Evolutionary conservation across 2,888 invertebrate genomes (phyloP).

Genomic region (Heliconius erato): DNA sequence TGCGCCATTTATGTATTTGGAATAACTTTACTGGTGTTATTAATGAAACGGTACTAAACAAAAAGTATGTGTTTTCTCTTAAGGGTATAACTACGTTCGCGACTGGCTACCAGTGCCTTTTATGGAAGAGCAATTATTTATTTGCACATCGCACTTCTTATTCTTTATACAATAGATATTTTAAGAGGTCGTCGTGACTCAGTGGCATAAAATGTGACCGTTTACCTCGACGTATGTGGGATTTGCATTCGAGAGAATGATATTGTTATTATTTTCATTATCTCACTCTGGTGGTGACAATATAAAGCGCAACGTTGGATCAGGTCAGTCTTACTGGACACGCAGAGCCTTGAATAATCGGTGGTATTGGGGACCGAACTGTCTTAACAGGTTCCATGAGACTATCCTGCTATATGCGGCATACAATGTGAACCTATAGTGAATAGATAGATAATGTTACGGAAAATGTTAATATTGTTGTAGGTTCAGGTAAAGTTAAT

Average conservation of each 20-base stretch:
- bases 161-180: slow-evolving; percentile 9
- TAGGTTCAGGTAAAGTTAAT: neutral
- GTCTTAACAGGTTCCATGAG: too few species aligned
- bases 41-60: slow-evolving; percentile 66
- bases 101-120: slow-evolving; percentile 62
- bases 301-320: too few species aligned
- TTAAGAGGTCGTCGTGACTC: neutral
- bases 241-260: too few species aligned
- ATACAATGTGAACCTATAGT: too few species aligned
- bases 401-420: too few species aligned
- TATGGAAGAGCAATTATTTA: slow-evolving; percentile 78
- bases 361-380: too few species aligned
- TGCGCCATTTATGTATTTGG: slow-evolving; percentile 63
- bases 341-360: too few species aligned
- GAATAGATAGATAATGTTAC: neutral
- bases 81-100: slow-evolving; percentile 66
- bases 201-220: neutral
- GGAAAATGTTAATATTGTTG: neutral
- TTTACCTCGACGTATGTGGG: too few species aligned
- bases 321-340: too few species aligned
- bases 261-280: too few species aligned
- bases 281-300: too few species aligned
- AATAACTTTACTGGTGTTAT: slow-evolving; percentile 67
- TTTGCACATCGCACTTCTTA: slow-evolving; percentile 63
- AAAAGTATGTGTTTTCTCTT: slow-evolving; percentile 66